These are phyloP conservation scores for Oedothorax gibbosus DNA, from an alignment of 1,140 invertebrate genomes.

Conservation along the genomic window DNA sequence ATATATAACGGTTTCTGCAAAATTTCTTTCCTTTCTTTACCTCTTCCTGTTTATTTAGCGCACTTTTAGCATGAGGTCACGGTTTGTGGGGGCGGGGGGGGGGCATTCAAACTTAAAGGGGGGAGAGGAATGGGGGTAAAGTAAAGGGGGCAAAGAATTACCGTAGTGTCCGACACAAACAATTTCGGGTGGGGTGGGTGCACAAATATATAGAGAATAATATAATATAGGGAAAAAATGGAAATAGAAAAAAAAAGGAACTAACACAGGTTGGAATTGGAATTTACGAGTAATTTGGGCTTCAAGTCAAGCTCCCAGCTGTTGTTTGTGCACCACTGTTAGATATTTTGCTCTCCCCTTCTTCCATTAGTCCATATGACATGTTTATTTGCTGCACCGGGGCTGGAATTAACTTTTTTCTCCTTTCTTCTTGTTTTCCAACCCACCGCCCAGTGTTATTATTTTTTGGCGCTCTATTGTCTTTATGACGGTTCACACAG, in stretches of 20 bases:
- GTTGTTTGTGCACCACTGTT: slow-evolving; percentile 44
- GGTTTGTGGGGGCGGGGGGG: slow-evolving; percentile 17
- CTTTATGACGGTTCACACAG: slow-evolving; percentile 1
- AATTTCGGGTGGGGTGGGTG: slow-evolving; percentile 44
- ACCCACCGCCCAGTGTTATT: not conserved
- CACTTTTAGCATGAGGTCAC: slow-evolving; percentile 50
- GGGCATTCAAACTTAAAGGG: slow-evolving; percentile 1
- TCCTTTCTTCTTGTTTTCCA: not conserved
- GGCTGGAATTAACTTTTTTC: slow-evolving; percentile 34
- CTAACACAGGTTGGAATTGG: slow-evolving; percentile 39
- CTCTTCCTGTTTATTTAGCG: slow-evolving; percentile 60
- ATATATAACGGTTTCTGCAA: slow-evolving; percentile 55
- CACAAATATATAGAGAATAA: slow-evolving; percentile 49
- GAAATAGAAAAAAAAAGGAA: slow-evolving; percentile 30
- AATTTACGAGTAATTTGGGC: slow-evolving; percentile 54
- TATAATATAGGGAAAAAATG: slow-evolving; percentile 42
- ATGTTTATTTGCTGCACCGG: slow-evolving; percentile 34
- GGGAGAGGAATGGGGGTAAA: not conserved
- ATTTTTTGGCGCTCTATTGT: slow-evolving; percentile 7
- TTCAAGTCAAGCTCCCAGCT: slow-evolving; percentile 45
- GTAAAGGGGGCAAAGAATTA: slow-evolving; percentile 27
- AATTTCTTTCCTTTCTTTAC: slow-evolving; percentile 2
- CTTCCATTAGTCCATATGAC: slow-evolving; percentile 43
- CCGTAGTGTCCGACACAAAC: slow-evolving; percentile 53
- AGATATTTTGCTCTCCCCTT: slow-evolving; percentile 2